A percentile compares a stretch with the other conserved stretches of the same genome.
phyloP scores from a whole-genome alignment of 2,113 vertebrate species.

The Terrapene triunguis region DNA sequence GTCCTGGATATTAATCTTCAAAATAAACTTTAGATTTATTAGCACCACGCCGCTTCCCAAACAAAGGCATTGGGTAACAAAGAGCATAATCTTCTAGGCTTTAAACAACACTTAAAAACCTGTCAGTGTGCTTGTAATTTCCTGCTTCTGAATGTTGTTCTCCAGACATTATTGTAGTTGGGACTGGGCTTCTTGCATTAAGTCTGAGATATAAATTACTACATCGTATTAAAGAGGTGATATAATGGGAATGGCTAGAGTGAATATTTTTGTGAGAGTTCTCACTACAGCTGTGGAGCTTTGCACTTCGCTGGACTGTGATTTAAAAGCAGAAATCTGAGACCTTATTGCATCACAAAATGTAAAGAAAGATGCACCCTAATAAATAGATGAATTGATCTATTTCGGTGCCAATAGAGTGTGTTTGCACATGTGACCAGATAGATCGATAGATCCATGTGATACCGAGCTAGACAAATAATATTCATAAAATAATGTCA shows the following conservation, averaged over 20 bases:
- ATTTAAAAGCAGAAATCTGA: background rate
- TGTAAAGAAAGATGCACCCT: background rate
- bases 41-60: constrained; percentile 28
- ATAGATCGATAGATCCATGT: background rate
- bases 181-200: constrained; percentile 4
- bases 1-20: constrained; percentile 52
- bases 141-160: constrained; percentile 19
- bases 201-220: constrained; percentile 36
- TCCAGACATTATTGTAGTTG: background rate
- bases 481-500: background rate
- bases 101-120: background rate
- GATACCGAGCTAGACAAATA: background rate
- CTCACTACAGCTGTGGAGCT: background rate
- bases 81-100: constrained; percentile 38
- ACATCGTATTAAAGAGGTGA: background rate
- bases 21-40: constrained; percentile 59
- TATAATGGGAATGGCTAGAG: background rate
- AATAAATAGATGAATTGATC: background rate
- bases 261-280: background rate
- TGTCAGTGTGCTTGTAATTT: constrained; percentile 33
- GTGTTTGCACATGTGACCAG: background rate
- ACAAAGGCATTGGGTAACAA: constrained; percentile 54
- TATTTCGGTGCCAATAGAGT: background rate
- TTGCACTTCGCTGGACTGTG: background rate
- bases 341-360: background rate